Evolutionary conservation across 1,140 invertebrate species (phyloP).

Genomic region (Homarus americanus): DNA sequence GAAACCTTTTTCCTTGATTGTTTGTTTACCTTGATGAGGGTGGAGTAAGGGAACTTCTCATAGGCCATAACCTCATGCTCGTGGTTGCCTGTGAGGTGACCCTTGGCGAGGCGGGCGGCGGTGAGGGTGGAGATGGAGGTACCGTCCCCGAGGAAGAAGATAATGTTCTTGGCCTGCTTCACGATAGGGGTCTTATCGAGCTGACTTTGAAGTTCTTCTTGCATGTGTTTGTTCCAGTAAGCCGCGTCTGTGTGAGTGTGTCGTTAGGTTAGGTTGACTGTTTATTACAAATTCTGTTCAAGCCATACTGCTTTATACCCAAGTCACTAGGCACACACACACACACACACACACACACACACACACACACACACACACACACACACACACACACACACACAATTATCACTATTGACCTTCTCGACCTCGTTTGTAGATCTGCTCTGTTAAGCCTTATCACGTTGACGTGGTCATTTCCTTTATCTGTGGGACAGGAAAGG

Average conservation of each 20-base stretch:
- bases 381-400: no score
- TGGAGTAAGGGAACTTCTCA: constrained; percentile 72
- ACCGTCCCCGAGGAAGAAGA: constrained; percentile 89
- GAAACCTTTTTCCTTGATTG: no score
- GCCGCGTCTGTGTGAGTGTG: constrained; percentile 26
- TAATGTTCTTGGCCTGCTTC: constrained; percentile 83
- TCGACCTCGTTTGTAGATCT: no score
- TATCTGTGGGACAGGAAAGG: constrained; percentile 21
- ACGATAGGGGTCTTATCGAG: constrained; percentile 43
- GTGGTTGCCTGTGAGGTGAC: constrained; percentile 79
- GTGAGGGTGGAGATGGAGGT: constrained; percentile 88
- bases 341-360: no score
- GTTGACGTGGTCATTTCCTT: constrained; percentile 13
- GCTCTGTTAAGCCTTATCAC: not conserved
- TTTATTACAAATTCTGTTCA: no score
- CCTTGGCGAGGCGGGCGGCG: constrained; percentile 85
- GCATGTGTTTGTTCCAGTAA: constrained; percentile 66
- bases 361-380: no score
- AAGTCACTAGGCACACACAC: no score
- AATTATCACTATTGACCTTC: no score
- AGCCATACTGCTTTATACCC: no score
- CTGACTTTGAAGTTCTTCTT: constrained; percentile 58
- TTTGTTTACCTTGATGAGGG: constrained; percentile 69
- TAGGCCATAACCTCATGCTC: constrained; percentile 72
- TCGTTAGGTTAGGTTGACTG: no score